These are phyloP conservation scores for Hydrolagus colliei DNA, from an alignment of 2,797 vertebrate genomes.

Conservation along the genomic window DNA sequence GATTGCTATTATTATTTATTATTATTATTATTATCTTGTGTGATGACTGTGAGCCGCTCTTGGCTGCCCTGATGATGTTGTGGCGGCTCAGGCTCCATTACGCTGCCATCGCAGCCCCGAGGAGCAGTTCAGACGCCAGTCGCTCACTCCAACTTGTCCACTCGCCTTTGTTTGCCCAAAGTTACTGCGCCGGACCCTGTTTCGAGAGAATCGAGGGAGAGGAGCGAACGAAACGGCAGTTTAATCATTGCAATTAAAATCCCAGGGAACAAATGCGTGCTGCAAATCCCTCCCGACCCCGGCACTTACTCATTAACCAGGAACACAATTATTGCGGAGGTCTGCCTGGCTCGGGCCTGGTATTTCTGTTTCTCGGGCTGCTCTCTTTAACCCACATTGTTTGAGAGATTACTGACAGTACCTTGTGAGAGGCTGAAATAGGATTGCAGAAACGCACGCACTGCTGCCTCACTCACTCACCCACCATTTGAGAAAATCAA, in stretches of 20 bases:
- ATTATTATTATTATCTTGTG: too few species aligned
- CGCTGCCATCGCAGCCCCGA: constrained; percentile 4
- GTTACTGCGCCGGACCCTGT: background rate
- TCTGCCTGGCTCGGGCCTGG: background rate
- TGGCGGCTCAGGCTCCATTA: background rate
- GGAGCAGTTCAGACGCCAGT: constrained; percentile 18
- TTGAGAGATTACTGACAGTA: constrained; percentile 1
- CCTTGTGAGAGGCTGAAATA: background rate
- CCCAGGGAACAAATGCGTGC: constrained; percentile 18
- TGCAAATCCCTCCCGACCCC: background rate
- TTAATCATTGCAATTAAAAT: constrained; percentile 24
- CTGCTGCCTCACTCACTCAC: background rate
- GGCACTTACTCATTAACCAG: constrained; percentile 30
- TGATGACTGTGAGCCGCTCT: too few species aligned
- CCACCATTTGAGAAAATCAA: constrained; percentile 5
- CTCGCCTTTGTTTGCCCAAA: constrained; percentile 21
- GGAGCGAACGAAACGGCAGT: background rate
- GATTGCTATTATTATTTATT: too few species aligned
- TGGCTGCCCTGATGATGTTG: background rate
- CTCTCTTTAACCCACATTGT: constrained; percentile 29
- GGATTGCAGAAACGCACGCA: constrained; percentile 1
- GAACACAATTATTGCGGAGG: constrained; percentile 17
- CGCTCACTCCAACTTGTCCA: constrained; percentile 5
- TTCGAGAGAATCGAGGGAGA: constrained; percentile 10
- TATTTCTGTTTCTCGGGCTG: background rate